A percentile compares a stretch with the other conserved stretches of the same genome.
These are phyloP conservation scores for Montipora capricornis DNA, from an alignment of 64 coral and sea anemone genomes.

Conservation along the genomic window DNA sequence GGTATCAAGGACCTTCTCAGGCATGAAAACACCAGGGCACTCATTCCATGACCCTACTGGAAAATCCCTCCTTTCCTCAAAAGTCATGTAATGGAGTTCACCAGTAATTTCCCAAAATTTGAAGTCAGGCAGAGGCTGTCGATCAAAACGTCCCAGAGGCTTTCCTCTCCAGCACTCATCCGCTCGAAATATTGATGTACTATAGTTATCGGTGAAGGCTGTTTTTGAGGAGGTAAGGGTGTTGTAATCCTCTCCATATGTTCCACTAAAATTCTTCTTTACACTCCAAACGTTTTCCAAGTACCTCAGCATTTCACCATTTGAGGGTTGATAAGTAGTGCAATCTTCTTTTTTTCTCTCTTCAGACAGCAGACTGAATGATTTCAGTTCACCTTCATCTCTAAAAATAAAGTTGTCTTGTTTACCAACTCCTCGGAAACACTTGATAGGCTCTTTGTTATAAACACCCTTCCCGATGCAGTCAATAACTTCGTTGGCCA, in stretches of 20 bases:
- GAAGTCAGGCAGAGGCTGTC: conserved; percentile 40
- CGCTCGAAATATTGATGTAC: conserved; percentile 8
- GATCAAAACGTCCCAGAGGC: conserved; percentile 30
- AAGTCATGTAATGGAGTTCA: conserved; percentile 53
- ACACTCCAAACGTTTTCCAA: conserved; percentile 26
- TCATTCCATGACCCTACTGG: conserved; percentile 56
- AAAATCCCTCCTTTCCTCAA: conserved; percentile 1
- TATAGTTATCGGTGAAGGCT: conserved; percentile 29
- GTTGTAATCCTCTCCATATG: conserved; percentile 45
- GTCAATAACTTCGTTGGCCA: not conserved
- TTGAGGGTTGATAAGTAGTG: too few species aligned
- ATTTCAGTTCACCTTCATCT: conserved; percentile 10
- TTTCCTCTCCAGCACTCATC: not conserved
- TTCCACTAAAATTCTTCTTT: conserved; percentile 18
- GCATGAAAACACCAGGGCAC: conserved; percentile 49
- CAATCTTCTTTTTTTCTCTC: conserved; percentile 27
- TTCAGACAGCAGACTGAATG: conserved; percentile 11
- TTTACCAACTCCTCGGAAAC: conserved; percentile 1
- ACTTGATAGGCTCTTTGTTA: conserved; percentile 3
- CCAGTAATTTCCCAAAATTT: conserved; percentile 18
- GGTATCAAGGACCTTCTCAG: conserved; percentile 60
- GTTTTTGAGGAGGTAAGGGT: conserved; percentile 8
- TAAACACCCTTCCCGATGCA: not conserved
- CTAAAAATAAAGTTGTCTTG: conserved; percentile 3
- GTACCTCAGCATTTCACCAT: not conserved